Percentiles rank a stretch among this genome's conserved stretches.
These are phyloP conservation scores for Tetragonula carbonaria DNA, from an alignment of 2,888 invertebrate genomes.

Conservation along the genomic window DNA sequence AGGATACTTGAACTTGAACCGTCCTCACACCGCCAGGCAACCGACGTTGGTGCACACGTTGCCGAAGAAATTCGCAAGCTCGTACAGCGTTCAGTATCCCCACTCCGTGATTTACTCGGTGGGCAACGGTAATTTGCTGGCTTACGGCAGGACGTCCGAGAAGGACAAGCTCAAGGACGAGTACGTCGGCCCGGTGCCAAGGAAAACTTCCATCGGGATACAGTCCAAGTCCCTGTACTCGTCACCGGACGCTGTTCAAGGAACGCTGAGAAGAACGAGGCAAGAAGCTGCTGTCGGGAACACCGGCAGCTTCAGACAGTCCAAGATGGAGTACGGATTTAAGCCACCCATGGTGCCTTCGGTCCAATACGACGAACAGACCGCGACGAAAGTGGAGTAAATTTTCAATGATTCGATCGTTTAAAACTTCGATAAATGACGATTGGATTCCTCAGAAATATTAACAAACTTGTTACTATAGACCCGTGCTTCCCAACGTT, in stretches of 20 bases:
- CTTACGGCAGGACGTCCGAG: conserved; percentile 21
- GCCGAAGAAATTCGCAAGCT: conserved; percentile 49
- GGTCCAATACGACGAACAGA: conserved; percentile 90
- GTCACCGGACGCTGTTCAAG: conserved; percentile 26
- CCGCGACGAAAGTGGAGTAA: conserved; percentile 79
- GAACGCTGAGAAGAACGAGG: conserved; percentile 79
- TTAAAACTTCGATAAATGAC: no score
- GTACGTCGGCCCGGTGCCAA: conserved; percentile 43
- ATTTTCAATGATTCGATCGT: background rate
- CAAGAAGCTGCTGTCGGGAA: conserved; percentile 82
- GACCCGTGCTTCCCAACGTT: no score
- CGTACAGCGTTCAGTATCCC: conserved; percentile 36
- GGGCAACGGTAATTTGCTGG: conserved; percentile 5
- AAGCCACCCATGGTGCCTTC: conserved; percentile 93
- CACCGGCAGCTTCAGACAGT: conserved; percentile 87
- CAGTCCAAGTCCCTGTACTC: conserved; percentile 50
- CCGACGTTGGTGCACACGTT: conserved; percentile 27
- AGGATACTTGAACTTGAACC: conserved; percentile 7
- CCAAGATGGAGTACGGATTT: conserved; percentile 93
- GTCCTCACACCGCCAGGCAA: conserved; percentile 8
- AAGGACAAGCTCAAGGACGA: conserved; percentile 38
- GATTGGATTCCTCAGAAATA: no score
- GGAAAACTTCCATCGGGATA: conserved; percentile 29
- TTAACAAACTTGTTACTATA: no score
- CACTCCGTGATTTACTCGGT: conserved; percentile 33